Evolutionary conservation across 2,888 invertebrate genomes (phyloP).

Genomic region (Linyphia triangularis): DNA sequence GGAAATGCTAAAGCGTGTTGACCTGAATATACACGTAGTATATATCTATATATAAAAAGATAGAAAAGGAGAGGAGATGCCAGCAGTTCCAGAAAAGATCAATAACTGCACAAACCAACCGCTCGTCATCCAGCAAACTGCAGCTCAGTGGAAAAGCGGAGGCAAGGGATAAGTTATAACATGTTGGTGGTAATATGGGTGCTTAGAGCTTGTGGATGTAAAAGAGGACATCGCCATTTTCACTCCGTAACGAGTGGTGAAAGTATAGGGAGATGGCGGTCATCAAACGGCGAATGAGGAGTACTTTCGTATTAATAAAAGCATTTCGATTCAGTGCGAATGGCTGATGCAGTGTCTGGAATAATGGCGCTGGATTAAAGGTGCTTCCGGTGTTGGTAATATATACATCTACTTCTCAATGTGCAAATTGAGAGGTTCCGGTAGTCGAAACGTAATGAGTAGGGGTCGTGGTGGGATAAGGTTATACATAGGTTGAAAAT

Average conservation of each 20-base stretch:
- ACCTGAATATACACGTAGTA: constrained; percentile 53
- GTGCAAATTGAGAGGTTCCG: background rate
- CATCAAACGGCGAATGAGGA: constrained; percentile 18
- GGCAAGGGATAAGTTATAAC: constrained; percentile 4
- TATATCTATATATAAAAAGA: constrained; percentile 25
- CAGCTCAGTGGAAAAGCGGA: background rate
- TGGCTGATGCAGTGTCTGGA: background rate
- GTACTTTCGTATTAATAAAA: constrained; percentile 38
- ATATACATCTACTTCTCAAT: background rate
- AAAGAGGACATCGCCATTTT: constrained; percentile 36
- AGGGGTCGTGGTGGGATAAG: background rate
- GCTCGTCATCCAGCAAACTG: constrained; percentile 7
- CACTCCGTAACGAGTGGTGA: constrained; percentile 24
- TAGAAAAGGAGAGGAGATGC: constrained; percentile 38
- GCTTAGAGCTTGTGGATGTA: constrained; percentile 4
- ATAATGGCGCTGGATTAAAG: constrained; percentile 22
- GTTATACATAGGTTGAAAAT: too few species aligned
- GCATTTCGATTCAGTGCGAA: background rate
- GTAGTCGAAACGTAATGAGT: background rate
- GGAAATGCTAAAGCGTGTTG: constrained; percentile 39
- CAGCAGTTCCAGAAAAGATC: constrained; percentile 32
- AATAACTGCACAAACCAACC: constrained; percentile 44
- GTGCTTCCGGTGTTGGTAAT: background rate
- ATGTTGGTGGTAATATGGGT: constrained; percentile 19
- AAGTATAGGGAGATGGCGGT: background rate